A percentile compares a stretch with the other conserved stretches of the same genome.
phyloP scores from a whole-genome alignment of 2,797 vertebrate species.

The Halcyon chelicuti region DNA sequence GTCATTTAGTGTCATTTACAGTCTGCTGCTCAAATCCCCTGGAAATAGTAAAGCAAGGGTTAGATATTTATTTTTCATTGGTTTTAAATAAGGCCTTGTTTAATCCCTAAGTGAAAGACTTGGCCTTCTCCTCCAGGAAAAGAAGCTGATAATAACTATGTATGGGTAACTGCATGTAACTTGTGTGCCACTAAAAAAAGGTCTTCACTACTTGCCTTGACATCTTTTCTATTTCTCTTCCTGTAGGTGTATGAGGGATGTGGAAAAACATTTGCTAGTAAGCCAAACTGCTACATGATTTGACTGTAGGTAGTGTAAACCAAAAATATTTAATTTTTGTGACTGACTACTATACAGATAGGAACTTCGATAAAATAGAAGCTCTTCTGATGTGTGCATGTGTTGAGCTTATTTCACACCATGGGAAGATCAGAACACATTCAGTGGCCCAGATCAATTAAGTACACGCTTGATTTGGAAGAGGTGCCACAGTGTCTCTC shows the following conservation, averaged over 20 bases:
- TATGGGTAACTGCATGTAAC: not conserved
- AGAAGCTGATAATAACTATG: slow-evolving; percentile 29
- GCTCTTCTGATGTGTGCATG: not conserved
- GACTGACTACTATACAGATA: not conserved
- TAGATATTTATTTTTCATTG: slow-evolving; percentile 52
- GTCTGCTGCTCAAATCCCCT: slow-evolving; percentile 29
- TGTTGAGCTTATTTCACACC: not conserved
- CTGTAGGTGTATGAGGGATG: not conserved
- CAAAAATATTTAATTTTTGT: not conserved
- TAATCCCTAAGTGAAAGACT: slow-evolving; percentile 31
- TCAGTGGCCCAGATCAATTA: not conserved
- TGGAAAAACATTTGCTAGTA: not conserved
- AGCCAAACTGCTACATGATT: not conserved
- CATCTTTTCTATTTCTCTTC: not conserved
- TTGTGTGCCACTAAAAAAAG: not conserved
- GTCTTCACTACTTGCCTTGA: not conserved
- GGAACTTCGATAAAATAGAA: not conserved
- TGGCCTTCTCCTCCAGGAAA: not conserved
- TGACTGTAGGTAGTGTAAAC: not conserved
- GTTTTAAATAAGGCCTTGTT: slow-evolving; percentile 45
- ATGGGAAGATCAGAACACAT: not conserved
- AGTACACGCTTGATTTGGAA: not conserved
- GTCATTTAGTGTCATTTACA: slow-evolving; percentile 49
- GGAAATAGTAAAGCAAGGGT: not conserved
- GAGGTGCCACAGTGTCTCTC: not conserved